Evolutionary conservation across 2,797 vertebrate species (phyloP), one percentile per base, ranked within the genome.

Genomic region (Alcedo atthis): DNA sequence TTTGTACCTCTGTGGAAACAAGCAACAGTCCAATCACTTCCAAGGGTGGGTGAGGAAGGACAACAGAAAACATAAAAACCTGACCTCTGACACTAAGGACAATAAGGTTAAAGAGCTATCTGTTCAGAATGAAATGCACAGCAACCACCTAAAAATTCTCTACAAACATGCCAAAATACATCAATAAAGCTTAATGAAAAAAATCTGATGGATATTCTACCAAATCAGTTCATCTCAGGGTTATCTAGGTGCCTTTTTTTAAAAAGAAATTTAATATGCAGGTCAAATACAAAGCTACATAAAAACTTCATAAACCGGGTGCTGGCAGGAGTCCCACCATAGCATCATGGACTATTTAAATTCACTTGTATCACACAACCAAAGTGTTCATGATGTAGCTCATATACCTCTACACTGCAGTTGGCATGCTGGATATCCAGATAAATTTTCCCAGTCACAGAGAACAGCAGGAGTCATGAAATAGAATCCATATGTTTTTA

Each of bases 21-120:
- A 2, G 0, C 3, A 2, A 22, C 55, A 89, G 37, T 1, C 35
- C 45, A 5, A 2, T 15, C 16, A 15, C 33, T 67, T 68, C 11
- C 15, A 49, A 67, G 79, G 18, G 25, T 10, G 24, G 37, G 42
- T 26, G 30, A 62, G 32, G n/a, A 84, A 57, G 55, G 8, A 40
- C 54, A 70, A 32, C 17, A 28, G 19, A 25, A 45, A 8, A 24
- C 21, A 28, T 21, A 61, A 86, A 8, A 2, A 9, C 26, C 3
- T 35, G n/a, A 63, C 15, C 61, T 81, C 49, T 11, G 26, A 10
- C 28, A 40, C 10, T 9, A 46, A 35, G 57, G 8, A 3, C 3
- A 28, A 46, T 16, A 18, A 58, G 13, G 43, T 28, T 48, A 20
- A 74, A 45, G 35, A 51, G 21, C 4, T 26, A 16, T 37, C 70